These are phyloP conservation scores for Heliconius hortense DNA, from an alignment of 2,888 invertebrate genomes.

Conservation along the genomic window DNA sequence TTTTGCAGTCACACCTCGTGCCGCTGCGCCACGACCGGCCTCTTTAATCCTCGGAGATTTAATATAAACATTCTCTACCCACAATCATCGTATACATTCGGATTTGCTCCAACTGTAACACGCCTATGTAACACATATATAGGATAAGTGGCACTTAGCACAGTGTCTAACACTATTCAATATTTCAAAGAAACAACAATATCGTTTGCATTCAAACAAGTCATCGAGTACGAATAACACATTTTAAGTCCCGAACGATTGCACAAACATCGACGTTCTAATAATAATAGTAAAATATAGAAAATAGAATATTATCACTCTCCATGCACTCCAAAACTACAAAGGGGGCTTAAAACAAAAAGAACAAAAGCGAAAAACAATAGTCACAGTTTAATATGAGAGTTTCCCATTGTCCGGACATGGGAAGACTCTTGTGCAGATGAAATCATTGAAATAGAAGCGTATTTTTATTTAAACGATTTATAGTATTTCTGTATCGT, in stretches of 20 bases:
- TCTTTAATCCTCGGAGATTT: too few species aligned
- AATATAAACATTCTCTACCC: background rate
- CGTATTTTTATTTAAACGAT: conserved; percentile 44
- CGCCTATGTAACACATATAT: background rate
- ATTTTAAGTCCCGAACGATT: conserved; percentile 3
- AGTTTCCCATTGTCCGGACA: conserved; percentile 63
- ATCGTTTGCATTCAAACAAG: conserved; percentile 16
- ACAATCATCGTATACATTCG: background rate
- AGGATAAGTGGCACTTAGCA: background rate
- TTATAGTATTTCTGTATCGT: conserved; percentile 40
- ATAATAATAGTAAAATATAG: conserved; percentile 36
- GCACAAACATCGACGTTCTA: conserved; percentile 11
- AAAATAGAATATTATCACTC: conserved; percentile 53
- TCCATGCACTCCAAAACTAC: conserved; percentile 51
- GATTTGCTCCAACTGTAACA: background rate
- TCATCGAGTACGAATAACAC: background rate
- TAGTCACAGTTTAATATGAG: conserved; percentile 72
- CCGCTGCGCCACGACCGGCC: too few species aligned
- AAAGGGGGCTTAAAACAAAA: conserved; percentile 70
- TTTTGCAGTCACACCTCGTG: too few species aligned
- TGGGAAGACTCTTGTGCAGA: conserved; percentile 62
- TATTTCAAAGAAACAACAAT: conserved; percentile 14
- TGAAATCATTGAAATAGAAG: conserved; percentile 61
- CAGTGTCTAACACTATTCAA: conserved; percentile 6
- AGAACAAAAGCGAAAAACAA: conserved; percentile 69